phyloP scores from a whole-genome alignment of 2,113 vertebrate species.

The Merops nubicus region DNA sequence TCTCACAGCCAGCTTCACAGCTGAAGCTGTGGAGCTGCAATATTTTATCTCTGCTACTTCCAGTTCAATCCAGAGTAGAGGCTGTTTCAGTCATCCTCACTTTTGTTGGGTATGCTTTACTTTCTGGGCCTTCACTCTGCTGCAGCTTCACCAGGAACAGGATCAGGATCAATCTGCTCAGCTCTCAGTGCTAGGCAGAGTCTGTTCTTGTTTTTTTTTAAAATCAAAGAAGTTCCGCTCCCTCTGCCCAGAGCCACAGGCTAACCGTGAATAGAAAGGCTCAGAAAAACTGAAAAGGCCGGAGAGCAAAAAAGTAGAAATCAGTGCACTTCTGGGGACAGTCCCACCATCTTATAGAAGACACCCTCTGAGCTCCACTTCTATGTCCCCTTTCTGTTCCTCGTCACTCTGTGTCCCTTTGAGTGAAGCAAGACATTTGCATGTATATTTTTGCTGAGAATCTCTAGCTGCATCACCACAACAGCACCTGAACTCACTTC shows the following conservation, averaged over 20 bases:
- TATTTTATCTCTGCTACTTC: background rate
- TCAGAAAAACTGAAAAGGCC: background rate
- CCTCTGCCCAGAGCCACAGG: background rate
- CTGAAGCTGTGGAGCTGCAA: background rate
- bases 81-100: background rate
- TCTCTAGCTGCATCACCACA: background rate
- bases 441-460: background rate
- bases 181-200: background rate
- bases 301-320: background rate
- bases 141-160: background rate
- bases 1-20: background rate
- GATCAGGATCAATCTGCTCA: background rate
- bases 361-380: background rate
- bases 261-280: background rate
- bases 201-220: background rate
- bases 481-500: background rate
- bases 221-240: background rate
- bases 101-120: background rate
- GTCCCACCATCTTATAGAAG: background rate
- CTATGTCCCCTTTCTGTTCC: background rate
- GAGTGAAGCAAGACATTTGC: background rate
- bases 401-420: background rate
- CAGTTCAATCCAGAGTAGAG: background rate
- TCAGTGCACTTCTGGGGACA: background rate
- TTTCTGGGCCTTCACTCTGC: background rate